Evolutionary conservation across 1,140 invertebrate genomes (phyloP), one percentile per base, ranked within the genome.

Genomic region (Lucilia sericata): DNA sequence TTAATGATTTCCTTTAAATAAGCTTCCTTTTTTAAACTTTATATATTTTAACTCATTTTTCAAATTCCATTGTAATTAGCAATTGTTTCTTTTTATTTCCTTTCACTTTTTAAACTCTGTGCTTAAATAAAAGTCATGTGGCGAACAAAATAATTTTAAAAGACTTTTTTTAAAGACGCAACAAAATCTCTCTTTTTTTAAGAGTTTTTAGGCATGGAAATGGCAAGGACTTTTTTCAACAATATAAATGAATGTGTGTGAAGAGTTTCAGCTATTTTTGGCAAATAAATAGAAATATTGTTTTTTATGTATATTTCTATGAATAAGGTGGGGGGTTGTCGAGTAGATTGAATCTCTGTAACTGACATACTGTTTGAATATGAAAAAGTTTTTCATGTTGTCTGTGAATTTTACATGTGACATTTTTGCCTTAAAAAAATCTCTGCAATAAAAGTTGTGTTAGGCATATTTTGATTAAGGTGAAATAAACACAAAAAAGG

Each of bases 401-500:
- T 17, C 14, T 60, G 14, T n/a, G 14, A 60, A 60, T n/a, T 60
- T n/a, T 60, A n/a, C n/a, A n/a, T 60, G n/a, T n/a, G 55, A 60
- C 55, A 60, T n/a, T 17, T n/a, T 7, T 60, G 55, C 5, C 25
- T 30, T 3, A n/a, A 60, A 60, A 60, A 17, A n/a, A n/a, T 60
- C n/a, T n/a, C 13, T 14, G 55, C 14, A 17, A 60, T 30, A 60
- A n/a, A 17, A 14, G 7, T n/a, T 60, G 14, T 14, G 2, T 60
- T 60, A 17, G 55, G 55, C 55, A 60, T n/a, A 60, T 60, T 60
- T 60, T 60, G 55, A 17, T 60, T 60, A n/a, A 60, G n/a, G 55
- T 60, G 55, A 17, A 60, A n/a, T 5, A 14, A 60, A 60, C 14
- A 17, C 14, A n/a, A 60, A 4, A 60, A 60, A 60, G 14, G 55